phyloP scores from a whole-genome alignment of 2,113 vertebrate genomes.

The Procavia capensis region DNA sequence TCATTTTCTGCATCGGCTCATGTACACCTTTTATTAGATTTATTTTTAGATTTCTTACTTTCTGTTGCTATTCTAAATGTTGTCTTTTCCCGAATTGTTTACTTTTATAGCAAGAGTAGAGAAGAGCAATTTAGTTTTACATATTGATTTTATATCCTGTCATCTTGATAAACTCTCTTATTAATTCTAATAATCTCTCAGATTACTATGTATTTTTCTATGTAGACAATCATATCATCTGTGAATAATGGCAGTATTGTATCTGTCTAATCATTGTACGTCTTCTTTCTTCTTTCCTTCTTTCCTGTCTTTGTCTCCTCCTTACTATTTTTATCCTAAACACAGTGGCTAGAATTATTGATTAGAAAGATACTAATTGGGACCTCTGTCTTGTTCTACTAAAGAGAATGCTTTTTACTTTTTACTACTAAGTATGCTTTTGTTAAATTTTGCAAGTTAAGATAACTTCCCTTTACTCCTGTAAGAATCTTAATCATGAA shows the following conservation, averaged over 20 bases:
- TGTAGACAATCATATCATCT: background rate
- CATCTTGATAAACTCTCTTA: slow-evolving; percentile 21
- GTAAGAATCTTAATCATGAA: slow-evolving; percentile 14
- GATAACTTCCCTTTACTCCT: background rate
- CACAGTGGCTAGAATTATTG: background rate
- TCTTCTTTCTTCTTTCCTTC: background rate
- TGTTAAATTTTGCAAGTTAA: slow-evolving; percentile 13
- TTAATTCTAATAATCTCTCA: background rate
- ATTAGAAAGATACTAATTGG: background rate
- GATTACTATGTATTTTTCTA: background rate
- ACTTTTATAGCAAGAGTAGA: background rate
- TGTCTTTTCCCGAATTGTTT: slow-evolving; percentile 20
- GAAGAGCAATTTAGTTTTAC: slow-evolving; percentile 19
- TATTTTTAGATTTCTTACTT: background rate
- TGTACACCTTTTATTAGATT: background rate
- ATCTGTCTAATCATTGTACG: background rate
- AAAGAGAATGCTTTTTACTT: background rate
- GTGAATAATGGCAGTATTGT: background rate
- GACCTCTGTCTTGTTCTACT: background rate
- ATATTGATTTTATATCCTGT: background rate
- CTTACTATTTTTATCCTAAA: background rate
- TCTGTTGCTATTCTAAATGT: background rate
- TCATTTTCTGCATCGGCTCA: background rate
- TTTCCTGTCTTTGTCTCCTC: background rate
- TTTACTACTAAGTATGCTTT: slow-evolving; percentile 13